phyloP scores from a whole-genome alignment of 2,888 invertebrate genomes.

The Dendrolimus houi region DNA sequence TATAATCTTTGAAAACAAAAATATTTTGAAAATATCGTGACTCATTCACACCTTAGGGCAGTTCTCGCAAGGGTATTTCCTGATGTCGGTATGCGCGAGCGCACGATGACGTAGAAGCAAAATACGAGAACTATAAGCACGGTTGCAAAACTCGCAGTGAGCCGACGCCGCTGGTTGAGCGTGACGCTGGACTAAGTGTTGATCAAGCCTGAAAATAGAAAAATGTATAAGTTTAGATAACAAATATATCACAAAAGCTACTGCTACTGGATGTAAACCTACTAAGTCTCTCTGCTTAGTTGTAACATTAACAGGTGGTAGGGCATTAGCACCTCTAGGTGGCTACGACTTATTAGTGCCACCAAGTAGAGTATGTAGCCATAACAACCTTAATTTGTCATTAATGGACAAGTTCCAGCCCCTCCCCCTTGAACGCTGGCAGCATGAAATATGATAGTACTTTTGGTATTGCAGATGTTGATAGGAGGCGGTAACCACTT shows the following conservation, averaged over 20 bases:
- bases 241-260: slow-evolving; percentile 14
- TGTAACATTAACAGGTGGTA: too few species aligned
- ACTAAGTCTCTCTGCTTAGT: too few species aligned
- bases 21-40: not conserved
- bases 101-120: slow-evolving; percentile 89
- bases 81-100: slow-evolving; percentile 85
- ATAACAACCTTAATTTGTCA: too few species aligned
- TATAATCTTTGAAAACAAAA: too few species aligned
- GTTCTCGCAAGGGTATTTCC: slow-evolving; percentile 95
- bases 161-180: slow-evolving; percentile 86
- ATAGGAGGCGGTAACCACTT: too few species aligned
- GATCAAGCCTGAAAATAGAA: slow-evolving; percentile 83
- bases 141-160: slow-evolving; percentile 89
- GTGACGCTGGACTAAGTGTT: slow-evolving; percentile 86
- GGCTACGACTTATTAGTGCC: too few species aligned
- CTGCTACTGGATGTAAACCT: slow-evolving; percentile 1
- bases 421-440: too few species aligned
- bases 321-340: too few species aligned
- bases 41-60: slow-evolving; percentile 83
- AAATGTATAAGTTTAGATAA: slow-evolving; percentile 12
- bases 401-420: too few species aligned
- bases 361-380: too few species aligned
- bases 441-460: too few species aligned
- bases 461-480: too few species aligned
- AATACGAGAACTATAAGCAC: slow-evolving; percentile 88